Percentiles rank a stretch among this genome's conserved stretches.
These are phyloP conservation scores for Pocota personata DNA, from an alignment of 2,888 invertebrate species.

Conservation along the genomic window DNA sequence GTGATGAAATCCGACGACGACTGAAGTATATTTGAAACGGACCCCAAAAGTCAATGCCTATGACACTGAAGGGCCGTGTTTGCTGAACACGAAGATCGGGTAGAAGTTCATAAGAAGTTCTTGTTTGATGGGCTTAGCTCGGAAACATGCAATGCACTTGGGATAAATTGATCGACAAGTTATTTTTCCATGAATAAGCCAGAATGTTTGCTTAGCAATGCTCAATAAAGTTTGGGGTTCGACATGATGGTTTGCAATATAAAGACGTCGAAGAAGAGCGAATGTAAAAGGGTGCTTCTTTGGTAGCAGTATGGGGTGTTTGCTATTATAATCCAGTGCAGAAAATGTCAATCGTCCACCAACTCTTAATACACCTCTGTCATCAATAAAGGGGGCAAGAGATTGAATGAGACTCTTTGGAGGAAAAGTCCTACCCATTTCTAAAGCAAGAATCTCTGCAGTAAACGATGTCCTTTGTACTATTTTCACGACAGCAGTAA, in stretches of 20 bases:
- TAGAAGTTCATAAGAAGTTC: conserved; percentile 50
- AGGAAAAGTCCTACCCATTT: too few relatives aligned
- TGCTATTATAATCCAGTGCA: conserved; percentile 27
- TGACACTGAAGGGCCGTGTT: conserved; percentile 40
- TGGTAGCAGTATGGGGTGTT: conserved; percentile 59
- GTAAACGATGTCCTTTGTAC: conserved; percentile 40
- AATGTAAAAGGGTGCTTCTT: conserved; percentile 33
- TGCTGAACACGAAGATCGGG: conserved; percentile 40
- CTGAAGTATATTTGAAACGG: conserved; percentile 55
- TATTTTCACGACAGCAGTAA: conserved; percentile 25
- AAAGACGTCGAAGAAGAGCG: conserved; percentile 23
- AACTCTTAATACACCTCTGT: conserved; percentile 45
- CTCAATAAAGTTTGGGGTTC: conserved; percentile 72
- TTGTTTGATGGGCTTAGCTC: conserved; percentile 34
- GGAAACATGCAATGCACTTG: conserved; percentile 48
- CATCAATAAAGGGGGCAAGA: conserved; percentile 56
- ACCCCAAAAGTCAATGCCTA: conserved; percentile 58
- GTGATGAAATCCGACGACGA: conserved; percentile 26
- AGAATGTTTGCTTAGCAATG: conserved; percentile 31
- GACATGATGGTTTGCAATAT: conserved; percentile 77
- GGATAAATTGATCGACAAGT: conserved; percentile 28
- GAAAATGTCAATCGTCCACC: conserved; percentile 63
- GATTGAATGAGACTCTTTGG: conserved; percentile 47
- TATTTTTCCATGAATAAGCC: conserved; percentile 32
- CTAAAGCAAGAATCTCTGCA: too few relatives aligned